Evolutionary conservation across 2,888 invertebrate species (phyloP).

Genomic region (Hetaerina titia): DNA sequence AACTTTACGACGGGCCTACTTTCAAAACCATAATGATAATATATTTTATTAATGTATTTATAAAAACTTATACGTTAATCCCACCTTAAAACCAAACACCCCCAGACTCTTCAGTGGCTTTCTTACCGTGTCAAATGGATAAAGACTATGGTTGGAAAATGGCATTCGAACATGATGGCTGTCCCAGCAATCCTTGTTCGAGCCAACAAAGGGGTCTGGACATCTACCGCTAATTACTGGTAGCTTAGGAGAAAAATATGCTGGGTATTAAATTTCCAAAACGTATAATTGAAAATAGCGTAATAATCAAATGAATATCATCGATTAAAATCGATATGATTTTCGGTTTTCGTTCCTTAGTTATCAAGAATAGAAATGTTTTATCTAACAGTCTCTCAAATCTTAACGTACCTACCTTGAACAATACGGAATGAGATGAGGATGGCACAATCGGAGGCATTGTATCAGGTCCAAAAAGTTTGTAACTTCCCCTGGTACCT

Average conservation of each 20-base stretch:
- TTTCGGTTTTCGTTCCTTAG: no score
- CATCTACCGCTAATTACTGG: constrained; percentile 34
- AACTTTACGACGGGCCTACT: no score
- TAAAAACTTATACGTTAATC: no score
- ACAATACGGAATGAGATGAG: constrained; percentile 13
- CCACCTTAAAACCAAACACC: no score
- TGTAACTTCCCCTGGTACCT: background rate
- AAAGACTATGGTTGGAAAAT: constrained; percentile 52
- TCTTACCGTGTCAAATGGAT: constrained; percentile 52
- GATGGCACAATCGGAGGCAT: constrained; percentile 33
- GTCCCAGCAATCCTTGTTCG: constrained; percentile 42
- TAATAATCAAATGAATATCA: no score
- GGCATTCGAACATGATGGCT: constrained; percentile 55
- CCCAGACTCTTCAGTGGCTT: background rate
- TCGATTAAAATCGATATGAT: no score
- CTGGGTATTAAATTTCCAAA: background rate
- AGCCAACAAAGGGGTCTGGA: constrained; percentile 48
- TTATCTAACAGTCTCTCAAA: background rate
- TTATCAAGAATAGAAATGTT: background rate
- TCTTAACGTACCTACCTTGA: background rate
- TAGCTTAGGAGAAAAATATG: constrained; percentile 2
- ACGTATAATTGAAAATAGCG: no score
- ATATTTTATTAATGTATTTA: no score
- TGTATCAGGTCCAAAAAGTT: background rate
- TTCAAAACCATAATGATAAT: no score